phyloP scores from a whole-genome alignment of 2,113 vertebrate genomes.

The Thymallus thymallus region DNA sequence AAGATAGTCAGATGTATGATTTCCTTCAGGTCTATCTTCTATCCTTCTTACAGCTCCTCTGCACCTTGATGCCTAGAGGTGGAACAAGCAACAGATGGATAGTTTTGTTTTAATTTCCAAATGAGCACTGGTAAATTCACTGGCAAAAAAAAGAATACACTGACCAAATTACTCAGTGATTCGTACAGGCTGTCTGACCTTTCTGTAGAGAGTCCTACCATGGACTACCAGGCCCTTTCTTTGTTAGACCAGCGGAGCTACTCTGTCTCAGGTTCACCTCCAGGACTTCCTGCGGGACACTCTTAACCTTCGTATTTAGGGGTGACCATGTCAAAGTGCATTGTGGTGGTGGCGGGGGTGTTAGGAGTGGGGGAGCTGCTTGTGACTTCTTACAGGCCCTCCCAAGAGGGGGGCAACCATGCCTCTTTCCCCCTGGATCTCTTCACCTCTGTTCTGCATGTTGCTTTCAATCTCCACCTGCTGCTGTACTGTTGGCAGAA shows the following conservation, averaged over 20 bases:
- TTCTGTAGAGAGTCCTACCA: background rate
- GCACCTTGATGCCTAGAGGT: background rate
- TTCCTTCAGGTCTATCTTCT: too few species aligned
- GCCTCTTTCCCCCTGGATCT: background rate
- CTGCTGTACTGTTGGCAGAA: too few species aligned
- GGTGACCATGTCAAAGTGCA: conserved; percentile 30
- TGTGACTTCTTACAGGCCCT: too few species aligned
- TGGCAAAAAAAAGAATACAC: background rate
- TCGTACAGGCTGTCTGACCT: conserved; percentile 18
- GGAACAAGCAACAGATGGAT: background rate
- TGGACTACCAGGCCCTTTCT: conserved; percentile 4
- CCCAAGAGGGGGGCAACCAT: background rate
- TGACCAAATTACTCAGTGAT: background rate
- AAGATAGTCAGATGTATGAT: too few species aligned
- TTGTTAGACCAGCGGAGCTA: background rate
- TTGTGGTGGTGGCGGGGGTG: background rate
- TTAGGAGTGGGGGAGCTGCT: background rate
- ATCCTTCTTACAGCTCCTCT: too few species aligned
- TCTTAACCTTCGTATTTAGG: conserved; percentile 10
- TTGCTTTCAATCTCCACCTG: too few species aligned
- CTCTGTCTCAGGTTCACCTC: background rate
- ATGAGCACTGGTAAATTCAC: background rate
- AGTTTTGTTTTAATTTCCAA: background rate
- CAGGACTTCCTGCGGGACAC: too few species aligned
- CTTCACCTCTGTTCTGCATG: background rate